phyloP scores from a whole-genome alignment of 2,797 vertebrate genomes.

The Lophotriccus pileatus region DNA sequence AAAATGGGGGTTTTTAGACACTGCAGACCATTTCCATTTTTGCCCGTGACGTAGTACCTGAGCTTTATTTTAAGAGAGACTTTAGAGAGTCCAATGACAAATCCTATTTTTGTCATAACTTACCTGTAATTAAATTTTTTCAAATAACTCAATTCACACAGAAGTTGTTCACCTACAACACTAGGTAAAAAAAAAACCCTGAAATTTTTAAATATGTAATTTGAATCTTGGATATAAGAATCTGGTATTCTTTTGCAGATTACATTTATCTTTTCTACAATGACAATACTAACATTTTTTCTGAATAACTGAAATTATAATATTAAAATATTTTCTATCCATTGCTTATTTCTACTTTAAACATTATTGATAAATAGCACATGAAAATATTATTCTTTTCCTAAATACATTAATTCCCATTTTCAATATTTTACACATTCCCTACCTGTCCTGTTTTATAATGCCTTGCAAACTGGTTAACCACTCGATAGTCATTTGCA shows the following conservation, averaged over 20 bases:
- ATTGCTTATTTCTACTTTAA: background rate
- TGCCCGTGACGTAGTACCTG: background rate
- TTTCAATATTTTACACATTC: background rate
- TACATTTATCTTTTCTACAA: background rate
- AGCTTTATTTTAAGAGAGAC: background rate
- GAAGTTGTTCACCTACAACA: background rate
- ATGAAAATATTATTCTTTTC: background rate
- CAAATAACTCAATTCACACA: background rate
- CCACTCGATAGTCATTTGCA: slow-evolving; percentile 92
- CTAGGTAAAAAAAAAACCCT: background rate
- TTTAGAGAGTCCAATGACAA: background rate
- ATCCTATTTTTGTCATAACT: background rate
- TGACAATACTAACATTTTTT: background rate
- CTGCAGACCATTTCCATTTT: background rate
- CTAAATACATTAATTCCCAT: background rate
- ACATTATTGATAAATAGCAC: background rate
- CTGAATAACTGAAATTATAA: background rate
- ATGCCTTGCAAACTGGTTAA: slow-evolving; percentile 94
- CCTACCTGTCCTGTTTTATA: slow-evolving; percentile 95
- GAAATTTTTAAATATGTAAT: background rate
- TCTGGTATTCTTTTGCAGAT: background rate
- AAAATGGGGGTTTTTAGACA: background rate
- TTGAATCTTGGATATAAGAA: background rate
- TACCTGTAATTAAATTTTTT: background rate
- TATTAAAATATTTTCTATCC: background rate